Percentiles rank a stretch among this genome's conserved stretches.
phyloP scores from a whole-genome alignment of 2,113 vertebrate species.

The Scomber japonicus region DNA sequence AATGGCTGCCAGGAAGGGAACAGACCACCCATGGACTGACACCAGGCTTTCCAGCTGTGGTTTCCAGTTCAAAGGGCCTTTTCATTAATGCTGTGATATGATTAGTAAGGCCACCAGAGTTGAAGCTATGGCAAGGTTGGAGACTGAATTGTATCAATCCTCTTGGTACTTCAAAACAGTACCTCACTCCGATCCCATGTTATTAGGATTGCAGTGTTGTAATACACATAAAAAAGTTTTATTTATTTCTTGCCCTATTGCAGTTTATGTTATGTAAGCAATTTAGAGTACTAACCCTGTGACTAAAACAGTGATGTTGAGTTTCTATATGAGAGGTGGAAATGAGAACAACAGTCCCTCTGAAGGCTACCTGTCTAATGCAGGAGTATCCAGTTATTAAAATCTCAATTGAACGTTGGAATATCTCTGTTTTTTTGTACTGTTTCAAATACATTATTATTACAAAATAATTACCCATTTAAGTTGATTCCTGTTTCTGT shows the following conservation, averaged over 20 bases:
- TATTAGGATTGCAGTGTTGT: constrained; percentile 8
- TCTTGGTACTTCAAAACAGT: not conserved
- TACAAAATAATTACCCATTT: too few species aligned
- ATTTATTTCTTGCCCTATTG: constrained; percentile 4
- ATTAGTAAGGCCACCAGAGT: constrained; percentile 59
- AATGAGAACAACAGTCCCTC: not conserved
- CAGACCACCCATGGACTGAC: constrained; percentile 46
- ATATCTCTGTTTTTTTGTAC: too few species aligned
- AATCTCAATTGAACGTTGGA: not conserved
- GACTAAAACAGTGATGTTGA: not conserved
- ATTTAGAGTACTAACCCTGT: not conserved
- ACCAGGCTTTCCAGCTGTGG: constrained; percentile 26
- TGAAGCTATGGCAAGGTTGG: constrained; percentile 9
- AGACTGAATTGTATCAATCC: constrained; percentile 14
- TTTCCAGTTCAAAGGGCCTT: constrained; percentile 64
- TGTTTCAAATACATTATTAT: too few species aligned
- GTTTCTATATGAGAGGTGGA: not conserved
- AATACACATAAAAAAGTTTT: not conserved
- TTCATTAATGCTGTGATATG: constrained; percentile 61
- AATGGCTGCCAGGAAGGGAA: constrained; percentile 46
- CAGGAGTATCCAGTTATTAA: not conserved
- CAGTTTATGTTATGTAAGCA: not conserved
- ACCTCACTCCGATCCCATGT: not conserved
- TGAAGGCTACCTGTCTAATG: not conserved
- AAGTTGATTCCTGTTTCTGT: too few species aligned